Base-by-base conservation (phyloP, 2,113 vertebrate genomes). In the Acinonyx jubatus region DNA sequence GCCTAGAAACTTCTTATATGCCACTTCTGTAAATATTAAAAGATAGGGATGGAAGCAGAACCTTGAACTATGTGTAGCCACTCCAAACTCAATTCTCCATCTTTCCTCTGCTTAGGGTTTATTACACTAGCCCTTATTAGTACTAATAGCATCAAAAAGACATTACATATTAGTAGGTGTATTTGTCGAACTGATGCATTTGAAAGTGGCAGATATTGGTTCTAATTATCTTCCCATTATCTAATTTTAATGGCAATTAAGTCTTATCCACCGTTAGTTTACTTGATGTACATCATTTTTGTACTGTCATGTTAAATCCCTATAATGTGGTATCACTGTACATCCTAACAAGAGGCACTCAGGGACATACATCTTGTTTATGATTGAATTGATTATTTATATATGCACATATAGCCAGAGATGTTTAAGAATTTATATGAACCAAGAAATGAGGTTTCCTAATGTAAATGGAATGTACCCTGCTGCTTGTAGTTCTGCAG, bases 161-260 rank as follows among this genome's bases (percentile, higher is more conserved):
- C 18, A 45, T 38, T 52, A 1, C 45, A 31, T 61, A 82, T 52
- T 79, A 81, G 8, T 41, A 96, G 69, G 79, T 7, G 21, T 95
- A 52, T 36, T 90, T 96, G 41, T 78, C 57, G 82, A 71, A 65
- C 63, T 86, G 29, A 55, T 89, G 9, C 10, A 92, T 81, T 55
- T 94, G 25, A 85, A 96, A 85, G 66, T 76, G 88, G 21, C 16
- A 93, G 27, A 88, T 81, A 90, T 52, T 85, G 31, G 4, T 91
- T 91, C 23, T 65, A 92, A 91, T 88, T 87, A 91, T 23, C 18
- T 93, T 79, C 19, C 36, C 95, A 33, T 73, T 91, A 5, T 95
- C 68, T 78, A 29, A 84, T 84, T 96, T 95, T 83, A 83, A 65
- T 68, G 31, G 10, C 12, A 66, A 57, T 65, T n/a, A 88, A 90